Conservation (phyloP, 2,888 invertebrate species). For the Drosophila algonquin region DNA sequence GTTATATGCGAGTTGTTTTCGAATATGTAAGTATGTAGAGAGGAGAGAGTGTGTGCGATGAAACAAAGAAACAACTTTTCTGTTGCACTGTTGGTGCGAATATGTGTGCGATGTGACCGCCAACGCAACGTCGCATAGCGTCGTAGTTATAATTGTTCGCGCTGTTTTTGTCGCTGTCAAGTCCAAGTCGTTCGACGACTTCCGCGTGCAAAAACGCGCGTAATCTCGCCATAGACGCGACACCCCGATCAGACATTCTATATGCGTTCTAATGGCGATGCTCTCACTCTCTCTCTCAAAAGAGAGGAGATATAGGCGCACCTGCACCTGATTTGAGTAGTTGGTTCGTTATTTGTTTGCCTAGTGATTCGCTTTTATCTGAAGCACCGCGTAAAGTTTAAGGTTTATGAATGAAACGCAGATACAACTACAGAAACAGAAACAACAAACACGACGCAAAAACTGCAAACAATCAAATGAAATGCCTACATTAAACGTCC, state of each 20-base stretch:
- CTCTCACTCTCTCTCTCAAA: background rate
- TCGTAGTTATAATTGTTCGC: constrained; percentile 31
- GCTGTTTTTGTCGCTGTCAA: constrained; percentile 40
- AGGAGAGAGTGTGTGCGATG: constrained; percentile 16
- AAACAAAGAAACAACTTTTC: constrained; percentile 67
- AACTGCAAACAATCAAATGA: constrained; percentile 36
- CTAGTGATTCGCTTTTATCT: constrained; percentile 50
- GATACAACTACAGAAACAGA: constrained; percentile 5
- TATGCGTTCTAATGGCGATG: constrained; percentile 15
- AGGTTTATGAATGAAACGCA: constrained; percentile 62
- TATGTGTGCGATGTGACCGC: constrained; percentile 48
- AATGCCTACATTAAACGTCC: constrained; percentile 26
- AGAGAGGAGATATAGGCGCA: background rate
- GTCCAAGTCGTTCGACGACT: constrained; percentile 57
- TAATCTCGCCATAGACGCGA: constrained; percentile 44
- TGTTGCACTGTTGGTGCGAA: constrained; percentile 18
- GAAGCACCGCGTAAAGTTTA: constrained; percentile 48
- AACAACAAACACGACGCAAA: constrained; percentile 13
- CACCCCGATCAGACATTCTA: background rate
- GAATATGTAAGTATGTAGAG: background rate
- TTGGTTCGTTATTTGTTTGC: constrained; percentile 22
- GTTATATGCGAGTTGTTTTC: constrained; percentile 6
- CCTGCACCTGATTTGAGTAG: constrained; percentile 40
- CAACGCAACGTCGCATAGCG: constrained; percentile 57
- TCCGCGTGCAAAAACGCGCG: constrained; percentile 62